phyloP scores from a whole-genome alignment of 2,797 vertebrate species.

The Ficedula albicollis region DNA sequence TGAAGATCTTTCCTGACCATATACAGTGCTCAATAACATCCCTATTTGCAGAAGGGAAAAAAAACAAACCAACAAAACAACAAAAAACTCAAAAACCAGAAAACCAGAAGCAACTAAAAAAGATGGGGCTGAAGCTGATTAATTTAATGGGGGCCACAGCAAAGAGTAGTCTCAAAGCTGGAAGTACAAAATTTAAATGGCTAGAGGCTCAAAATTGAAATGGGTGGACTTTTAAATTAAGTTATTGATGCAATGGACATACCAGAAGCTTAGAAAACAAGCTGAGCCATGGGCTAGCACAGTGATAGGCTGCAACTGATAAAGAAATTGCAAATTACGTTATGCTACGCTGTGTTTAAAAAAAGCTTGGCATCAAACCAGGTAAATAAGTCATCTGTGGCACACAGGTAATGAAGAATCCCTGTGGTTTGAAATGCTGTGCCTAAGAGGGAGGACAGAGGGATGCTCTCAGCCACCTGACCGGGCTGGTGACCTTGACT shows the following conservation, averaged over 20 bases:
- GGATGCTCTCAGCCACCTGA: neutral
- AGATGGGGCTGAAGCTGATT: neutral
- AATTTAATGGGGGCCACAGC: neutral
- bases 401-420: neutral
- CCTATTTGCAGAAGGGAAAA: neutral
- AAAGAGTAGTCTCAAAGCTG: neutral
- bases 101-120: neutral
- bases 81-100: no score
- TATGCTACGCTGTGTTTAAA: neutral
- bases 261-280: neutral
- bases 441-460: neutral
- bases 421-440: neutral
- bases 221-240: neutral
- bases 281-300: neutral
- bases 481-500: neutral
- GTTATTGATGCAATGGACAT: neutral
- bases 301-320: neutral
- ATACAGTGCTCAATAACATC: neutral
- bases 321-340: neutral
- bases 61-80: neutral
- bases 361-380: neutral
- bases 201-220: neutral
- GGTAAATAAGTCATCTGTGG: neutral
- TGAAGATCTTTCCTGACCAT: neutral
- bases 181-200: neutral